Evolutionary conservation across 92 coral and sea anemone species (phyloP).

Genomic region (Heliopora coerulea): DNA sequence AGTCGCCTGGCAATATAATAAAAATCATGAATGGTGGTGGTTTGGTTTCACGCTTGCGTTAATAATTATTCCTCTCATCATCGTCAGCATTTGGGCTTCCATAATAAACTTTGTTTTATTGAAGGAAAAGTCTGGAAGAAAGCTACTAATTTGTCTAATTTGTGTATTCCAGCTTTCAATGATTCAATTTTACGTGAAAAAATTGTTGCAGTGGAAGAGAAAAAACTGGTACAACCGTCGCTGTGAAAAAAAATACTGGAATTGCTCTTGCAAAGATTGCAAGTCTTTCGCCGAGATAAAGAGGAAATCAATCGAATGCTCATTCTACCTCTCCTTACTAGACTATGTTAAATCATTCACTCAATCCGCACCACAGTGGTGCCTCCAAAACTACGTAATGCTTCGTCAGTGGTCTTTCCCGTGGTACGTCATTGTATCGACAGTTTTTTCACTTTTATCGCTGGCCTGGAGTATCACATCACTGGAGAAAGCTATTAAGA

Average conservation of each 20-base stretch:
- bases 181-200: neutral
- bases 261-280: neutral
- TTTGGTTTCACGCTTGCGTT: slow-evolving; percentile 11
- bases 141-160: neutral
- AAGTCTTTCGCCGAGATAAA: neutral
- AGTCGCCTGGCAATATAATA: slow-evolving; percentile 13
- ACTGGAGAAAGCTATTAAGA: slow-evolving; percentile 72
- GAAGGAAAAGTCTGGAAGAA: no score
- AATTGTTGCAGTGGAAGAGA: slow-evolving; percentile 25
- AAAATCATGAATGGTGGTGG: slow-evolving; percentile 15
- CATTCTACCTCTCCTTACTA: no score
- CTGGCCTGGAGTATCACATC: slow-evolving; percentile 70
- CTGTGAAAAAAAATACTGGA: neutral
- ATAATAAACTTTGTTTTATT: no score
- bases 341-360: slow-evolving; percentile 71
- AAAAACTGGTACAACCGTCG: slow-evolving; percentile 7
- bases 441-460: slow-evolving; percentile 75
- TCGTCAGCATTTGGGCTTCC: slow-evolving; percentile 1
- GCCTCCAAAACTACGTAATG: slow-evolving; percentile 81
- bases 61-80: neutral
- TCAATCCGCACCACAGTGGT: slow-evolving; percentile 93
- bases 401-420: slow-evolving; percentile 29
- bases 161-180: slow-evolving; percentile 25
- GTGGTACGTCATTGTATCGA: slow-evolving; percentile 64
- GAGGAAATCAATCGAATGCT: neutral